These are phyloP conservation scores for Lordiphosa stackelbergi DNA, from an alignment of 1,140 invertebrate genomes.

Conservation along the genomic window DNA sequence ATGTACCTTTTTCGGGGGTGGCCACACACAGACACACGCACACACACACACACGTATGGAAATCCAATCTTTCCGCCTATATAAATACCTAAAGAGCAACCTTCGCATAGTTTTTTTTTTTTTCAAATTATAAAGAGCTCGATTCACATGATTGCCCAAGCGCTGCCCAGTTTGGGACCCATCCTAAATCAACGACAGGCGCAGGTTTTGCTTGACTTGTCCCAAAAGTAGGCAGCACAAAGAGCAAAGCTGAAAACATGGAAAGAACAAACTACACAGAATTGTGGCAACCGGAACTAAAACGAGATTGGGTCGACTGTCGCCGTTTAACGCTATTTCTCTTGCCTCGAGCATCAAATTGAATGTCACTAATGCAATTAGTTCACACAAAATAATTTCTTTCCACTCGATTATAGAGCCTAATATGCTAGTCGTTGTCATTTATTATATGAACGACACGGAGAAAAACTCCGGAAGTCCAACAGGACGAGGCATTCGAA, in stretches of 20 bases:
- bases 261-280: slow-evolving; percentile 37
- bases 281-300: slow-evolving; percentile 40
- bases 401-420: slow-evolving; percentile 71
- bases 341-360: slow-evolving; percentile 52
- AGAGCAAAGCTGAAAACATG: slow-evolving; percentile 30
- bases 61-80: slow-evolving; percentile 9
- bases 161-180: slow-evolving; percentile 34
- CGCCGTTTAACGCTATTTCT: slow-evolving; percentile 61
- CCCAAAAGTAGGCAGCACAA: slow-evolving; percentile 48
- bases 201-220: slow-evolving; percentile 63
- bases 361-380: slow-evolving; percentile 77
- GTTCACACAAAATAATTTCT: slow-evolving; percentile 75
- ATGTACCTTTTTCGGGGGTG: slow-evolving; percentile 48
- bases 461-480: not conserved
- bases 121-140: slow-evolving; percentile 69
- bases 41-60: slow-evolving; percentile 23
- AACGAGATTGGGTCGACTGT: slow-evolving; percentile 31
- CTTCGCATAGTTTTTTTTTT: slow-evolving; percentile 59
- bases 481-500: not conserved
- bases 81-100: slow-evolving; percentile 20
- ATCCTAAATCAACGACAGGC: slow-evolving; percentile 66
- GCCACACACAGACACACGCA: slow-evolving; percentile 13
- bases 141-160: slow-evolving; percentile 76
- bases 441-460: slow-evolving; percentile 39
- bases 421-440: slow-evolving; percentile 71